Evolutionary conservation across 2,888 invertebrate genomes (phyloP).

Genomic region (Rosalia funebris): DNA sequence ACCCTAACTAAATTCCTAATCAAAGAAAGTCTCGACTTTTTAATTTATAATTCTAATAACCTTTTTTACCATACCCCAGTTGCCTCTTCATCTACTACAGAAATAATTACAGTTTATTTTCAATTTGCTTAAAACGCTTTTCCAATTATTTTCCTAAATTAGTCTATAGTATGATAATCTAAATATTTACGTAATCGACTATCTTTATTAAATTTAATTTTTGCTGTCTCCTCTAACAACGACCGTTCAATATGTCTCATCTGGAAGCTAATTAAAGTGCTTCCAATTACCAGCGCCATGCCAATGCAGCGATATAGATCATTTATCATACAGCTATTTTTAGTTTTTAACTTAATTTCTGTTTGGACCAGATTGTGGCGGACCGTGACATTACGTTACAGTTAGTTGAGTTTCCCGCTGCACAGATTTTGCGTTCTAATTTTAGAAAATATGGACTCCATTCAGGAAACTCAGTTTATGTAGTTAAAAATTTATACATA

Average conservation of each 20-base stretch:
- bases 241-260: constrained; percentile 17
- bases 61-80: too few species aligned
- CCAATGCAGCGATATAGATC: constrained; percentile 24
- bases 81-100: too few species aligned
- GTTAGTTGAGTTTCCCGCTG: constrained; percentile 4
- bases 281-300: constrained; percentile 28
- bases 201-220: neutral
- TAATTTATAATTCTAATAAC: too few species aligned
- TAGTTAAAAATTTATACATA: too few species aligned
- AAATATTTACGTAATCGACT: neutral
- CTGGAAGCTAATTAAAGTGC: constrained; percentile 22
- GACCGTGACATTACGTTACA: constrained; percentile 8
- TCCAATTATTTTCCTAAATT: neutral
- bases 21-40: too few species aligned
- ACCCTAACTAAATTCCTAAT: too few species aligned
- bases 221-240: neutral
- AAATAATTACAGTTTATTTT: neutral
- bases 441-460: neutral
- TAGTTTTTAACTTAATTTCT: constrained; percentile 17
- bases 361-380: constrained; percentile 4
- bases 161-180: neutral
- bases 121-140: neutral
- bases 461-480: too few species aligned
- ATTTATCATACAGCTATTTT: constrained; percentile 32
- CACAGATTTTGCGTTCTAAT: neutral